A percentile compares a stretch with the other conserved stretches of the same genome.
Evolutionary conservation across 2,888 invertebrate genomes (phyloP).

Genomic region (Periphyllus acericola): DNA sequence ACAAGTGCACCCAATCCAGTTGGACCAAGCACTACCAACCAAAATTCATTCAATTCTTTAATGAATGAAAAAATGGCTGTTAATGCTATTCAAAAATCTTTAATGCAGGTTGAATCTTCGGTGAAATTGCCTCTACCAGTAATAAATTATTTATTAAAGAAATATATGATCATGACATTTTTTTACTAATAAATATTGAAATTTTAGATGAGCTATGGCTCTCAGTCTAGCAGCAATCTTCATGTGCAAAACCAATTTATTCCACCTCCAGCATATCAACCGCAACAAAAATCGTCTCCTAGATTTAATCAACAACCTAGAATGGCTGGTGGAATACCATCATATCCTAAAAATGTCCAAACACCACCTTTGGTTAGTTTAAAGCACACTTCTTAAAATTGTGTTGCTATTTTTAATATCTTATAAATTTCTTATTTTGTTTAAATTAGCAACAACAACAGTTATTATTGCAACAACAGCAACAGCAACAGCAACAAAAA

Average conservation of each 20-base stretch:
- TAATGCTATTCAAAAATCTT: slow-evolving; percentile 86
- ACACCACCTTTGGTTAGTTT: slow-evolving; percentile 43
- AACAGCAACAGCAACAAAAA: slow-evolving; percentile 66
- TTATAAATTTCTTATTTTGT: background rate
- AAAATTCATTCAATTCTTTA: slow-evolving; percentile 43
- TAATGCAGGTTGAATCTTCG: slow-evolving; percentile 85
- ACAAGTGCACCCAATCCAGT: background rate
- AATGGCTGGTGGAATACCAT: slow-evolving; percentile 6
- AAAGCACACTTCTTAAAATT: background rate
- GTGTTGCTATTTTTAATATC: background rate
- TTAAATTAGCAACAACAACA: slow-evolving; percentile 43
- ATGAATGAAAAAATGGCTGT: slow-evolving; percentile 84
- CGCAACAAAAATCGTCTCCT: slow-evolving; percentile 31
- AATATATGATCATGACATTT: background rate
- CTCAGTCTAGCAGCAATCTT: background rate
- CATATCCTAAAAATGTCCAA: slow-evolving; percentile 44
- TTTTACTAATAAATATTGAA: background rate
- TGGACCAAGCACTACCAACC: slow-evolving; percentile 30
- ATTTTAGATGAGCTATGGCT: slow-evolving; percentile 49
- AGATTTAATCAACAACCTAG: slow-evolving; percentile 46
- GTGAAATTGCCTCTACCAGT: slow-evolving; percentile 72
- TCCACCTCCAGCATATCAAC: slow-evolving; percentile 50
- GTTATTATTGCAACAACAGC: slow-evolving; percentile 66
- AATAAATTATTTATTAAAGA: slow-evolving; percentile 15
- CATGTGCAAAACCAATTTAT: slow-evolving; percentile 47